Percentiles rank a stretch among this genome's conserved stretches.
These are phyloP conservation scores for Nebria salina DNA, from an alignment of 2,888 invertebrate genomes.

Conservation along the genomic window DNA sequence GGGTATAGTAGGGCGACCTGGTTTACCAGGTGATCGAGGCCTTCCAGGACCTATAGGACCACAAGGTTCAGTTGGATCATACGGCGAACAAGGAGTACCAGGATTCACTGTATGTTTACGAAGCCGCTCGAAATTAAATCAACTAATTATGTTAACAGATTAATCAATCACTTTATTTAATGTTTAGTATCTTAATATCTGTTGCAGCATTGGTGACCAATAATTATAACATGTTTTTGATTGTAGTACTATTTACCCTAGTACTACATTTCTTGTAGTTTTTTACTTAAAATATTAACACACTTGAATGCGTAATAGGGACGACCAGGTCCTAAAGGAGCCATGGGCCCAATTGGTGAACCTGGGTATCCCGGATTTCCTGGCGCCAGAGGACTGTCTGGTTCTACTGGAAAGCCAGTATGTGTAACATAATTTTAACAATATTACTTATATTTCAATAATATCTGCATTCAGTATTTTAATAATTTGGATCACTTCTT, in stretches of 20 bases:
- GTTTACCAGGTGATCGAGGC: slow-evolving; percentile 56
- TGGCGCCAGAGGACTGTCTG: slow-evolving; percentile 62
- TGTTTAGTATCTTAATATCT: not conserved
- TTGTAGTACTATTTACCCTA: too few species aligned
- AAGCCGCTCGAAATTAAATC: not conserved
- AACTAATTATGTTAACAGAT: not conserved
- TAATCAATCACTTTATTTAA: not conserved
- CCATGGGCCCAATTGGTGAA: slow-evolving; percentile 60
- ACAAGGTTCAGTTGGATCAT: slow-evolving; percentile 61
- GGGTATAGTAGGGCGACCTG: slow-evolving; percentile 54
- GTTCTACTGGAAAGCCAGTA: slow-evolving; percentile 59
- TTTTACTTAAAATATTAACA: not conserved
- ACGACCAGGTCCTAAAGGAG: slow-evolving; percentile 63
- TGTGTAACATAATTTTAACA: slow-evolving; percentile 46
- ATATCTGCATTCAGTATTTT: not conserved
- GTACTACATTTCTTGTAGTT: not conserved
- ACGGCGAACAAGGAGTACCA: slow-evolving; percentile 62
- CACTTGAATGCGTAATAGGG: slow-evolving; percentile 56
- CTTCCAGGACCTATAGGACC: slow-evolving; percentile 65
- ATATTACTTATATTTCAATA: not conserved
- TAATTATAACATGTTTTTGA: slow-evolving; percentile 8
- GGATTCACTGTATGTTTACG: slow-evolving; percentile 61
- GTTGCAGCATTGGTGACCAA: not conserved
- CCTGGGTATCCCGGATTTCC: slow-evolving; percentile 61
- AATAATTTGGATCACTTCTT: not conserved